Conservation (phyloP, 2,113 vertebrate genomes). For the Lanius ludovicianus region DNA sequence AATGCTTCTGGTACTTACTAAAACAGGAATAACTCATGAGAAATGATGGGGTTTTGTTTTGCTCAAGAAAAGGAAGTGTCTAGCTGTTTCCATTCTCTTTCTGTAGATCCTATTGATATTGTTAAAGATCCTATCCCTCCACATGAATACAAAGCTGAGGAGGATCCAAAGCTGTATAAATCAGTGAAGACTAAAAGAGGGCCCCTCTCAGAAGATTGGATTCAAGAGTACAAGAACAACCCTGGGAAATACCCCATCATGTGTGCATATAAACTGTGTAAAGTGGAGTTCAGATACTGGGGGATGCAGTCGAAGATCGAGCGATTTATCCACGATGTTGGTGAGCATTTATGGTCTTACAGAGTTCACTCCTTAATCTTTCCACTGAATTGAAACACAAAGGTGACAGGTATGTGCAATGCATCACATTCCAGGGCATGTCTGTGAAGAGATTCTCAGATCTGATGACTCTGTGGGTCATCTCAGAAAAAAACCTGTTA, state of each 20-base stretch:
- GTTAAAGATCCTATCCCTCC: conserved; percentile 91
- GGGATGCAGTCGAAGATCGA: conserved; percentile 99
- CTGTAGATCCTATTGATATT: conserved; percentile 91
- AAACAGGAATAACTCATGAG: neutral
- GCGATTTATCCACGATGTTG: conserved; percentile 96
- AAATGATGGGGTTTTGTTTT: neutral
- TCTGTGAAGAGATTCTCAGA: neutral
- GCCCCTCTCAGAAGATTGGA: conserved; percentile 92
- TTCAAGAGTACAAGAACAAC: conserved; percentile 85
- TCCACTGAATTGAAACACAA: neutral
- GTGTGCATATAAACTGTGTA: conserved; percentile 99
- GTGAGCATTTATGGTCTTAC: conserved; percentile 71
- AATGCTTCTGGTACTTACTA: conserved; percentile 23
- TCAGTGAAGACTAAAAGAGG: conserved; percentile 91
- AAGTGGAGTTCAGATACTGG: conserved; percentile 99
- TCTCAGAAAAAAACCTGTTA: neutral
- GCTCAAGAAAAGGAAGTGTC: neutral
- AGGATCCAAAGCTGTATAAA: conserved; percentile 92
- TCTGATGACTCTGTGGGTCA: neutral
- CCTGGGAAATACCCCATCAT: conserved; percentile 87
- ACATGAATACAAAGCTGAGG: conserved; percentile 92
- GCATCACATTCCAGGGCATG: neutral
- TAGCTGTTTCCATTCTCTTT: neutral
- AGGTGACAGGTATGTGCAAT: neutral
- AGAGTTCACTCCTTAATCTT: neutral